These are phyloP conservation scores for Garrulus glandarius DNA, from an alignment of 2,797 vertebrate genomes.

Conservation along the genomic window DNA sequence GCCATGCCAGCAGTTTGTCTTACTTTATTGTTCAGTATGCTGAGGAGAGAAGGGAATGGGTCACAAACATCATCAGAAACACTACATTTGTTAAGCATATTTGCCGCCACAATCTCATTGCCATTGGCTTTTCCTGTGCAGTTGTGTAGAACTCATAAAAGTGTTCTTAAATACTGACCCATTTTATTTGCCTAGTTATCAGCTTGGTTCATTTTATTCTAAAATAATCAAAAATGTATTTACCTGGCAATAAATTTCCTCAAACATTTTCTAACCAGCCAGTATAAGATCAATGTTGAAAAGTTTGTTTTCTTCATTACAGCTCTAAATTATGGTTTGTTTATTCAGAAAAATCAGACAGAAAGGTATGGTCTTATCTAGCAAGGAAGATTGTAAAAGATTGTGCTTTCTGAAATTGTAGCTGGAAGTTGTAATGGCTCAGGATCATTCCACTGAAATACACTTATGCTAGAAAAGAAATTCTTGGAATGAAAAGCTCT, in stretches of 20 bases:
- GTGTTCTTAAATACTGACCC: neutral
- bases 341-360: neutral
- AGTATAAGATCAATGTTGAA: neutral
- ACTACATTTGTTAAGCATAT: neutral
- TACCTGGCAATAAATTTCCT: neutral
- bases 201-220: neutral
- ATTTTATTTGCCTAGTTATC: neutral
- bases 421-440: neutral
- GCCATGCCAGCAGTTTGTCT: neutral
- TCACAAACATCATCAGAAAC: neutral
- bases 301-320: neutral
- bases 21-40: neutral
- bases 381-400: neutral
- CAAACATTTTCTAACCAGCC: neutral
- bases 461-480: neutral
- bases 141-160: neutral
- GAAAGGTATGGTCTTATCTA: neutral
- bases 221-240: neutral
- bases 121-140: neutral
- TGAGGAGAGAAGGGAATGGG: neutral
- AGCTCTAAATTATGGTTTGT: neutral
- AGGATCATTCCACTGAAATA: neutral
- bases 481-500: neutral
- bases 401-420: neutral
- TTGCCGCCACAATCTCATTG: neutral